A percentile compares a stretch with the other conserved stretches of the same genome.
These are phyloP conservation scores for Opisthocomus hoazin DNA, from an alignment of 2,113 vertebrate genomes.

Conservation along the genomic window DNA sequence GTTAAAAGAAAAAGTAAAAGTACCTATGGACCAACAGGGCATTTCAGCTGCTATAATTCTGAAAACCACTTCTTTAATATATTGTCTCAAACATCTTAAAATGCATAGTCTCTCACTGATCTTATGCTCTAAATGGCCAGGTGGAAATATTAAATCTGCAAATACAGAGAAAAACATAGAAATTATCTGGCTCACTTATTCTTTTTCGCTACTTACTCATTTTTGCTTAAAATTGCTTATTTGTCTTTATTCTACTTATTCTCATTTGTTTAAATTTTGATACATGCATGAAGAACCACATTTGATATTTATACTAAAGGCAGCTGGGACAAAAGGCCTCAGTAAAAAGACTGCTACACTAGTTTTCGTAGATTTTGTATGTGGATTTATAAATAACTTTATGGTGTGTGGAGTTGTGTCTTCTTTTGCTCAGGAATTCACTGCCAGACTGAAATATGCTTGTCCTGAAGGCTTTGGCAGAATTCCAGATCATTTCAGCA, in stretches of 20 bases:
- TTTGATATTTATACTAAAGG: not conserved
- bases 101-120: not conserved
- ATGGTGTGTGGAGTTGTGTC: not conserved
- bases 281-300: not conserved
- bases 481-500: conserved; percentile 10
- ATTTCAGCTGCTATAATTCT: not conserved
- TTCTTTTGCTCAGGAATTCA: not conserved
- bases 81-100: not conserved
- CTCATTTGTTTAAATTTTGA: not conserved
- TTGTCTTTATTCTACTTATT: too few relatives aligned
- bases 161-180: not conserved
- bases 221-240: too few relatives aligned
- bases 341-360: not conserved
- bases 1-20: not conserved
- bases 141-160: not conserved
- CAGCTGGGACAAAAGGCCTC: not conserved
- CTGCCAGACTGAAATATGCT: not conserved
- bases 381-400: conserved; percentile 12
- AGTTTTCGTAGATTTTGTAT: not conserved
- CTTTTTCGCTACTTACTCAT: too few relatives aligned
- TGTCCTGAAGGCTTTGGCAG: conserved; percentile 20
- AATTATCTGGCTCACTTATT: not conserved
- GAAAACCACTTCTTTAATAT: not conserved
- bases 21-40: not conserved
- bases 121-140: not conserved